A percentile compares a stretch with the other conserved stretches of the same genome.
Conservation (phyloP, 2,113 vertebrate species). For the Montifringilla adamsi region DNA sequence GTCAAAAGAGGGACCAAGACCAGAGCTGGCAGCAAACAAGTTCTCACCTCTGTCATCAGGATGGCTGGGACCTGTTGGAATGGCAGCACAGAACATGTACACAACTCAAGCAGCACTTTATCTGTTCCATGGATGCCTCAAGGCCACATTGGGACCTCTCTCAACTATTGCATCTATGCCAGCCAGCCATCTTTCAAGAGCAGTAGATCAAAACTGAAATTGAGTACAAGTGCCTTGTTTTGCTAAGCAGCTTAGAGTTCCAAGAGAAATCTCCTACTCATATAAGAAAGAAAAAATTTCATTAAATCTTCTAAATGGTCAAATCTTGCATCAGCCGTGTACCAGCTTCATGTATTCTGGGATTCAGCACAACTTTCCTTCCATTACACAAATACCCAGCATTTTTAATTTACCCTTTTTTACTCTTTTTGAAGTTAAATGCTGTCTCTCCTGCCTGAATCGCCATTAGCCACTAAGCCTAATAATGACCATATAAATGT, state of each 20-base stretch:
- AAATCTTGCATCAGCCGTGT: background rate
- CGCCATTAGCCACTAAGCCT: background rate
- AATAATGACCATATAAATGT: background rate
- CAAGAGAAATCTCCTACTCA: background rate
- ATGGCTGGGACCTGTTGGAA: background rate
- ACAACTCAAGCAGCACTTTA: accelerated
- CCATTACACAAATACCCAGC: background rate
- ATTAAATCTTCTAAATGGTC: background rate
- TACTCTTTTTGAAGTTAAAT: background rate
- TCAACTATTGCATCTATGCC: background rate
- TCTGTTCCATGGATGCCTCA: background rate
- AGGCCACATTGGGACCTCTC: background rate
- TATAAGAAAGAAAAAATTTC: background rate
- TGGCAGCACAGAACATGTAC: background rate
- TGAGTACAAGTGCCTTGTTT: background rate
- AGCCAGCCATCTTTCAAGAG: background rate
- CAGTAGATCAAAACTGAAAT: background rate
- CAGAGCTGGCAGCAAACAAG: background rate
- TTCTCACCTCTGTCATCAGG: background rate
- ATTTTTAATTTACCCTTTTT: background rate
- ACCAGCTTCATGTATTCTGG: background rate
- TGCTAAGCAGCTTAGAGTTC: background rate
- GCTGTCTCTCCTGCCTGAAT: background rate
- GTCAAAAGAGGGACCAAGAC: background rate
- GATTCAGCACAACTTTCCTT: background rate